Conservation (phyloP, 2,797 vertebrate genomes). For the Phoxinus dragarum region DNA sequence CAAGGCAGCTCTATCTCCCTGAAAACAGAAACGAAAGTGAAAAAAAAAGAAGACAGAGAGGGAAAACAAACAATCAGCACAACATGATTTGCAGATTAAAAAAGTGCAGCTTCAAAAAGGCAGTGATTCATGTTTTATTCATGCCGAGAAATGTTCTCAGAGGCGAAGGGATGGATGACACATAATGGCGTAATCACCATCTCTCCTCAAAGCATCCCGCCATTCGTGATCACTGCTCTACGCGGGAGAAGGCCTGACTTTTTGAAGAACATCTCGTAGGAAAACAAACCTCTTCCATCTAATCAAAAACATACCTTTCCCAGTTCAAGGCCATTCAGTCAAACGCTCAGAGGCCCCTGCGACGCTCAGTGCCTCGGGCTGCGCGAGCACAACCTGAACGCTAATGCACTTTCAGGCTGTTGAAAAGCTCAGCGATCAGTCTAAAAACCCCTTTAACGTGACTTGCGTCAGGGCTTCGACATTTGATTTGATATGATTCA, state of each 20-base stretch:
- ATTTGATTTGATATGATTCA: too few relatives aligned
- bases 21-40: slow-evolving; percentile 48
- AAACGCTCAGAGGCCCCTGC: neutral
- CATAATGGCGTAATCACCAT: slow-evolving; percentile 54
- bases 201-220: slow-evolving; percentile 40
- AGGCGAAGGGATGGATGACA: slow-evolving; percentile 57
- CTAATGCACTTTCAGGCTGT: neutral
- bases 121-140: slow-evolving; percentile 60
- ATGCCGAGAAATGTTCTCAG: slow-evolving; percentile 32
- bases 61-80: slow-evolving; percentile 53
- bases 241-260: slow-evolving; percentile 45
- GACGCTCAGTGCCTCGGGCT: neutral
- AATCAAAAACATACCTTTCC: slow-evolving; percentile 17
- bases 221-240: slow-evolving; percentile 10
- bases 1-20: slow-evolving; percentile 85
- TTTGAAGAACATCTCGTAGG: slow-evolving; percentile 39
- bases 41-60: slow-evolving; percentile 11
- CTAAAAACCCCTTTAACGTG: neutral
- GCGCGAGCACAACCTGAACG: neutral
- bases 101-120: slow-evolving; percentile 59
- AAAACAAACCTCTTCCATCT: slow-evolving; percentile 30
- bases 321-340: slow-evolving; percentile 21
- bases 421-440: slow-evolving; percentile 6
- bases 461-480: neutral
- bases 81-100: slow-evolving; percentile 55